These are phyloP conservation scores for Allophyes oxyacanthae DNA, from an alignment of 2,888 invertebrate species.

Conservation along the genomic window DNA sequence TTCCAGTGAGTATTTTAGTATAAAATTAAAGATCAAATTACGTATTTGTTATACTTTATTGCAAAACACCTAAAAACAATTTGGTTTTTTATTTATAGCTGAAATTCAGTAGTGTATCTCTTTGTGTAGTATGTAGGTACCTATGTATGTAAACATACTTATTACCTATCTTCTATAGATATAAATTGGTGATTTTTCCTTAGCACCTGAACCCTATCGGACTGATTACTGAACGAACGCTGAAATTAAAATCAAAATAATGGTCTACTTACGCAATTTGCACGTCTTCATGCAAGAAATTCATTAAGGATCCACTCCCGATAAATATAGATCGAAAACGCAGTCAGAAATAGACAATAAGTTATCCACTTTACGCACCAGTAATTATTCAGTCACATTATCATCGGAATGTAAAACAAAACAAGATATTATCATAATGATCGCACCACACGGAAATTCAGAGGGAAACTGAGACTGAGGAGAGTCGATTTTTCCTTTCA, in stretches of 20 bases:
- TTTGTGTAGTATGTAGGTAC: conserved; percentile 19
- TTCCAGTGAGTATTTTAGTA: too few relatives aligned
- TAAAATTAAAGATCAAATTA: too few relatives aligned
- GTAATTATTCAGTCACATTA: conserved; percentile 71
- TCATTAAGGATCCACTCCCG: conserved; percentile 73
- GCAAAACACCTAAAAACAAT: too few relatives aligned
- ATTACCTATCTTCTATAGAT: not conserved
- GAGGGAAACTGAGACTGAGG: conserved; percentile 71
- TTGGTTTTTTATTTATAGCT: too few relatives aligned
- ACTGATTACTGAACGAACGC: conserved; percentile 5
- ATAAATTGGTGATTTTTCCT: conserved; percentile 3
- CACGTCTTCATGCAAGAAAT: conserved; percentile 70
- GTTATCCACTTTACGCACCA: conserved; percentile 70
- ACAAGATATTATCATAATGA: conserved; percentile 52
- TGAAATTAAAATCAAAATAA: conserved; percentile 50
- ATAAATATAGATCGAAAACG: conserved; percentile 78
- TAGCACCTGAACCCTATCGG: not conserved
- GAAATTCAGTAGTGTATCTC: not conserved
- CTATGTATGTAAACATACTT: conserved; percentile 45
- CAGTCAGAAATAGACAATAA: conserved; percentile 81
- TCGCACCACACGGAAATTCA: conserved; percentile 56
- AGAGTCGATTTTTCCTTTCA: conserved; percentile 66
- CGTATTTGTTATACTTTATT: too few relatives aligned
- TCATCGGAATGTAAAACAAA: conserved; percentile 69
- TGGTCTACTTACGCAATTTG: conserved; percentile 83